These are phyloP conservation scores for Oreochromis niloticus DNA, from an alignment of 2,113 vertebrate genomes.

Conservation along the genomic window DNA sequence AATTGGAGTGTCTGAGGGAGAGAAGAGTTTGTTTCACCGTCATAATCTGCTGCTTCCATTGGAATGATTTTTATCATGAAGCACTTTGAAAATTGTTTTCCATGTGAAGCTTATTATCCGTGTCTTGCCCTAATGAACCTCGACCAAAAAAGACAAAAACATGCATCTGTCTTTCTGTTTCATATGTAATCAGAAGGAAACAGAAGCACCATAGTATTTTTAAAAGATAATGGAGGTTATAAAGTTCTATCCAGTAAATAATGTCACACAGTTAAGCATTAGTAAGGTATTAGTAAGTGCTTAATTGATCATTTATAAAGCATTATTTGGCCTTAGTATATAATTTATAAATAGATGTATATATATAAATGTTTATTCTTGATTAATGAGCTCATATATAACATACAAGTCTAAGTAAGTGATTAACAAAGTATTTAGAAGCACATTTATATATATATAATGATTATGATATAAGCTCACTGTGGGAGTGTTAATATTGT, in stretches of 20 bases:
- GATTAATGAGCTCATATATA: background rate
- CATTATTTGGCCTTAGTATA: rapidly evolving
- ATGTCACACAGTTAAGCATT: background rate
- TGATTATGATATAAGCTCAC: rapidly evolving
- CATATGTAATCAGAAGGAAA: background rate
- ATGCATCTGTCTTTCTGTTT: background rate
- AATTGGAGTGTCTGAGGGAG: background rate
- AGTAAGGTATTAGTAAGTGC: background rate
- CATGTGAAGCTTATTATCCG: background rate
- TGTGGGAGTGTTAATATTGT: background rate
- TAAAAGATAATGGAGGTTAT: background rate
- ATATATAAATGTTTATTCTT: background rate
- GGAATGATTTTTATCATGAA: background rate
- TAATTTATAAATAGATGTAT: background rate
- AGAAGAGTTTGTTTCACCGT: background rate
- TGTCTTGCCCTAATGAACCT: background rate
- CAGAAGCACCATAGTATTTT: background rate
- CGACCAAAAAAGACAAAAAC: background rate
- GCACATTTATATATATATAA: background rate
- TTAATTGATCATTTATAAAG: background rate
- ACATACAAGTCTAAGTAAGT: background rate
- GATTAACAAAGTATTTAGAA: background rate
- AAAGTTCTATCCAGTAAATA: background rate
- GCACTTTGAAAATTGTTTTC: background rate
- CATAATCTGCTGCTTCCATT: background rate